Conservation (phyloP, 2,113 vertebrate genomes). For the Furnarius figulus region DNA sequence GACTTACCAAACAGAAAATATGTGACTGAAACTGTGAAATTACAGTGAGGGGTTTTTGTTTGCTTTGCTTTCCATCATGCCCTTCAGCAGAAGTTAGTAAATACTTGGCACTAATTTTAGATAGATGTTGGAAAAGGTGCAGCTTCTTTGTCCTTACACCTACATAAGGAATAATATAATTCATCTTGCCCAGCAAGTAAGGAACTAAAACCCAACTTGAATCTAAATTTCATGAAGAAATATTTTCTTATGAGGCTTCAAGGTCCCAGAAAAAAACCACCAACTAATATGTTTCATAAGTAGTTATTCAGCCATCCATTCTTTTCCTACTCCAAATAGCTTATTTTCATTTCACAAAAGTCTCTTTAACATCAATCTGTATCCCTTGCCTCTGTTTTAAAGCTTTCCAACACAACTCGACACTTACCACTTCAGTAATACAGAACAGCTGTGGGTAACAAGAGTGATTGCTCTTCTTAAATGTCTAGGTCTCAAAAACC, state of each 20-base stretch:
- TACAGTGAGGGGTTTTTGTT: not conserved
- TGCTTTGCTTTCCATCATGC: not conserved
- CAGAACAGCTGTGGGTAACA: not conserved
- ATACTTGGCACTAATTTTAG: not conserved
- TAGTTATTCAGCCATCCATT: not conserved
- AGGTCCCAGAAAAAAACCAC: not conserved
- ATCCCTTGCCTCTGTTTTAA: not conserved
- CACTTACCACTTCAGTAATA: not conserved
- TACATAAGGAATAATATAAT: not conserved
- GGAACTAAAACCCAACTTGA: not conserved
- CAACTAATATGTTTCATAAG: accelerated
- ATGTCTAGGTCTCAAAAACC: not conserved
- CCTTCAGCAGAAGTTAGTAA: not conserved
- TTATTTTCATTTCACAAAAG: not conserved
- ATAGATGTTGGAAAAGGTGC: not conserved
- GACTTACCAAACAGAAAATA: not conserved
- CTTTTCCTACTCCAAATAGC: not conserved
- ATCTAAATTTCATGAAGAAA: not conserved
- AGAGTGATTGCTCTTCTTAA: not conserved
- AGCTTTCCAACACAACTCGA: not conserved
- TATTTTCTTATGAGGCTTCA: not conserved
- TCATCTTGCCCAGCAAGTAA: not conserved
- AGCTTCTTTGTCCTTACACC: not conserved
- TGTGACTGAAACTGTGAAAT: not conserved
- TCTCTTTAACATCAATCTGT: not conserved